A percentile compares a stretch with the other conserved stretches of the same genome.
These are phyloP conservation scores for Boloria euphrosyne DNA, from an alignment of 2,888 invertebrate genomes.

Conservation along the genomic window DNA sequence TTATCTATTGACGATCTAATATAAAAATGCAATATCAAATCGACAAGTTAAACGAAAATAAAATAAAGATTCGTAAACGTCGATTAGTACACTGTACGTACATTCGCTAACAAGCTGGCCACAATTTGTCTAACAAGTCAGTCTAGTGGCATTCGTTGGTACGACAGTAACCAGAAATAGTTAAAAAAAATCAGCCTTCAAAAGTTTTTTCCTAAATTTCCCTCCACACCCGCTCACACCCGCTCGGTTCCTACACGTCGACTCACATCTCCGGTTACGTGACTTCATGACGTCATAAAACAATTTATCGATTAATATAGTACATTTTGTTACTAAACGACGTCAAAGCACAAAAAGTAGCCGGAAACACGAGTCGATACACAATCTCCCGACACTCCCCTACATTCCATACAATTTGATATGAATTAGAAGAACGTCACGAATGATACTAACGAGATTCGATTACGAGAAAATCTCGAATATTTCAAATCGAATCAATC, in stretches of 20 bases:
- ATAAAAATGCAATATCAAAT: slow-evolving; percentile 8
- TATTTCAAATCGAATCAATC: not conserved
- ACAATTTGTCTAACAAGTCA: slow-evolving; percentile 41
- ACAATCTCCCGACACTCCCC: not conserved
- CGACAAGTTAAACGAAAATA: not conserved
- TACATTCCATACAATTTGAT: slow-evolving; percentile 15
- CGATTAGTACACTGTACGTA: slow-evolving; percentile 15
- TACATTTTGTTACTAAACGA: too few species aligned
- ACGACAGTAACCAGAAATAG: slow-evolving; percentile 21
- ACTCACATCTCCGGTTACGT: not conserved
- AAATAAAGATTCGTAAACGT: not conserved
- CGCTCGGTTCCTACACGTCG: not conserved
- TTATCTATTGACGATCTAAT: not conserved
- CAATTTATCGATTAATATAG: too few species aligned
- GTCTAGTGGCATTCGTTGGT: slow-evolving; percentile 41
- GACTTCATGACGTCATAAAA: too few species aligned
- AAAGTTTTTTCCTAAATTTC: slow-evolving; percentile 27
- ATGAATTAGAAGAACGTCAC: slow-evolving; percentile 8
- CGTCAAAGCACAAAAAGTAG: too few species aligned
- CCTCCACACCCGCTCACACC: slow-evolving; percentile 4
- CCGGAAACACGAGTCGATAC: not conserved
- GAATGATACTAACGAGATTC: slow-evolving; percentile 11
- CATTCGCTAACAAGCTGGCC: slow-evolving; percentile 23
- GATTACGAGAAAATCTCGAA: slow-evolving; percentile 8
- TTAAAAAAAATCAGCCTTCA: slow-evolving; percentile 68